A percentile compares a stretch with the other conserved stretches of the same genome.
Evolutionary conservation across 2,888 invertebrate species (phyloP).

Genomic region (Shargacucullia verbasci): DNA sequence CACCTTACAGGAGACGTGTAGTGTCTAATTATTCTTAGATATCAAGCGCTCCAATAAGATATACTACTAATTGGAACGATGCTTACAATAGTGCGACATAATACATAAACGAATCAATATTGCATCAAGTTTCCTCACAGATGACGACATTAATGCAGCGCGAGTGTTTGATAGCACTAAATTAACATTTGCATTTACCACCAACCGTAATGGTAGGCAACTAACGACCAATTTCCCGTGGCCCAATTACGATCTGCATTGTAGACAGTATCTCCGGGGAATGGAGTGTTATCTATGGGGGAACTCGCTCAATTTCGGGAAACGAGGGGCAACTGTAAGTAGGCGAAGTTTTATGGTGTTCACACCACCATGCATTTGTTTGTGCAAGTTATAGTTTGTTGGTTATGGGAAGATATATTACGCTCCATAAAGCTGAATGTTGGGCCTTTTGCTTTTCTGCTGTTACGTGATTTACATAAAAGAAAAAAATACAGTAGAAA

Average conservation of each 20-base stretch:
- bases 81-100: neutral
- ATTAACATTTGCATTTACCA: slow-evolving; percentile 11
- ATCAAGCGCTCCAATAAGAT: too few relatives aligned
- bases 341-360: slow-evolving; percentile 41
- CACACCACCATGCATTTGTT: slow-evolving; percentile 51
- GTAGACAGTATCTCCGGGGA: slow-evolving; percentile 57
- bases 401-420: slow-evolving; percentile 35
- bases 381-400: slow-evolving; percentile 41
- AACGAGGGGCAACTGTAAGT: slow-evolving; percentile 47
- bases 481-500: too few relatives aligned
- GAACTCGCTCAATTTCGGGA: slow-evolving; percentile 61
- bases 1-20: too few relatives aligned
- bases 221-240: slow-evolving; percentile 49
- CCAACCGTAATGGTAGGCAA: slow-evolving; percentile 15
- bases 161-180: slow-evolving; percentile 7
- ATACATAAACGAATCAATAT: slow-evolving; percentile 37
- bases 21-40: too few relatives aligned
- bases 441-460: slow-evolving; percentile 3
- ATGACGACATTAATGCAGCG: slow-evolving; percentile 36
- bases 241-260: slow-evolving; percentile 42
- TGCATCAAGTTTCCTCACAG: slow-evolving; percentile 22
- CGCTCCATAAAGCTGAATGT: slow-evolving; percentile 24
- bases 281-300: slow-evolving; percentile 58
- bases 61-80: too few relatives aligned
- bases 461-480: too few relatives aligned